These are phyloP conservation scores for Pterobdella sp. DNA, from an alignment of 2,888 invertebrate species.

Conservation along the genomic window DNA sequence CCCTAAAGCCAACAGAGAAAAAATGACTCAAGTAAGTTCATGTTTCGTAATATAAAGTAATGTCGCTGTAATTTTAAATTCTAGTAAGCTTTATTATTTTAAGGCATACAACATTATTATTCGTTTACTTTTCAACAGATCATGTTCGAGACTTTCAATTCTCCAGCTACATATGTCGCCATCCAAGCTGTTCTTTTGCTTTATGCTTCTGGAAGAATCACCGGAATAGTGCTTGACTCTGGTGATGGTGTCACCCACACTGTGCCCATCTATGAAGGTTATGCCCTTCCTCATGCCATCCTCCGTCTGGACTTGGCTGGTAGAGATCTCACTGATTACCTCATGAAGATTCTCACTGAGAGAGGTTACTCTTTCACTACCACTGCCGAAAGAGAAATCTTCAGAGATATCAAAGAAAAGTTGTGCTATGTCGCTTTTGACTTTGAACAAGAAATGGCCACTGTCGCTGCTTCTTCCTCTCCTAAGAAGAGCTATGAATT, in stretches of 20 bases:
- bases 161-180: slow-evolving; percentile 42
- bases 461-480: slow-evolving; percentile 79
- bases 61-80: not conserved
- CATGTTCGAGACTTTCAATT: slow-evolving; percentile 39
- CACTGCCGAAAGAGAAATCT: slow-evolving; percentile 74
- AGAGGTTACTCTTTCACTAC: slow-evolving; percentile 50
- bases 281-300: slow-evolving; percentile 89
- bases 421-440: slow-evolving; percentile 85
- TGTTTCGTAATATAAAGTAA: not conserved
- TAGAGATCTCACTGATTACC: slow-evolving; percentile 37
- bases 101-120: not conserved
- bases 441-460: slow-evolving; percentile 91
- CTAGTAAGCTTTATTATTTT: not conserved
- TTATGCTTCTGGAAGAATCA: slow-evolving; percentile 62
- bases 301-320: slow-evolving; percentile 60
- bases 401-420: slow-evolving; percentile 87
- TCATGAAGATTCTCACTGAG: slow-evolving; percentile 58
- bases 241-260: slow-evolving; percentile 69
- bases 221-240: slow-evolving; percentile 51
- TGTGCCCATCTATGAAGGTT: slow-evolving; percentile 87
- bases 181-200: slow-evolving; percentile 44
- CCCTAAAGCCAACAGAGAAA: slow-evolving; percentile 34
- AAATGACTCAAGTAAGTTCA: slow-evolving; percentile 38
- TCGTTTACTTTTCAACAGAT: slow-evolving; percentile 29
- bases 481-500: slow-evolving; percentile 74